Evolutionary conservation across 2,797 vertebrate genomes (phyloP), one percentile per base, ranked within the genome.

Genomic region (Staurois parvus): DNA sequence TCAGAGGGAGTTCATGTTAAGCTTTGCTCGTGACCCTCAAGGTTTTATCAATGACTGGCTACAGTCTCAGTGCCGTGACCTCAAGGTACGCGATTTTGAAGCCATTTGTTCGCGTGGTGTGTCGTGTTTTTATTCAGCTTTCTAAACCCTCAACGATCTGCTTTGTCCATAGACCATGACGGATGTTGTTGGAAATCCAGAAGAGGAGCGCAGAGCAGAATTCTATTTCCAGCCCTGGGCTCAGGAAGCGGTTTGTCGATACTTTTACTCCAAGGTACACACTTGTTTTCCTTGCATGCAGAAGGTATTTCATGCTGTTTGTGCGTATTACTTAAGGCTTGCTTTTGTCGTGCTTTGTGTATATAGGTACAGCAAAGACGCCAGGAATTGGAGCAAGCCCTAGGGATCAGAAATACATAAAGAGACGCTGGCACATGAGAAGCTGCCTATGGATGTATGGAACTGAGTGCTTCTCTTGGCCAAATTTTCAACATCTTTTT

Each of bases 11-110:
- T 99, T 99, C 94, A 99, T 99, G 98, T 92, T 99, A 92, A 99
- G 96, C 92, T 99, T 99, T 88, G 98, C 98, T 91, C 95, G 98
- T 90, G 98, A 99, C 92, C 98, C 98, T 89, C 98, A 99, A 94
- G 98, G 98, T 90, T 99, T 99, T 93, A 99, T 99, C 95, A 99
- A 99, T 1, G 98, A 99, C 91, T 99, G 98, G 98, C 96, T 99
- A 76, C 98, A 99, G 94, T 99, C 98, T 52, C 98, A 99, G 93
- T 99, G 98, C 94, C 94, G 98, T 85, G 98, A 99, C 92, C 93
- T 99, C 90, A 99, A 99, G 96, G 98, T 99, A 91, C 93, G 93
- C 85, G 32, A 56, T 19, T 4, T 17, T 17, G 48, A 52, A 52
- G 48, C 13, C 1, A 15, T 17, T 52, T 52, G 48, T 19, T 52